Evolutionary conservation across 2,797 vertebrate genomes (phyloP), one percentile per base, ranked within the genome.

Genomic region (Sebastes vulpes): DNA sequence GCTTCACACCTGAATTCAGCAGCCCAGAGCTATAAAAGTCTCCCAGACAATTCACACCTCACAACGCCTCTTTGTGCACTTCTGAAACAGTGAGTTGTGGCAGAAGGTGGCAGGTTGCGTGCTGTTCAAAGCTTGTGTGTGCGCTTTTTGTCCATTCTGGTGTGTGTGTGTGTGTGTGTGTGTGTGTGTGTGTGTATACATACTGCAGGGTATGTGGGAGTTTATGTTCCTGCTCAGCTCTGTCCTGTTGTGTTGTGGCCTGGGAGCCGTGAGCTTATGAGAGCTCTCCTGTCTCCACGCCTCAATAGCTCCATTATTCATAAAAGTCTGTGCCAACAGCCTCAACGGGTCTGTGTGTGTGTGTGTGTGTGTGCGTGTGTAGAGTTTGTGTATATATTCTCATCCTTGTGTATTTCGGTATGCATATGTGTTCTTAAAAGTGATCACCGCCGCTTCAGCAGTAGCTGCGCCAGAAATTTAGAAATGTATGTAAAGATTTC

Each of bases 221-320:
- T 85, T 79, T 81, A 77, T 83, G 88, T 84, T 84, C 75, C 72
- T 70, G 79, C 75, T 85, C 63, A 82, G 83, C 81, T 86, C 77
- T 60, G 80, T 86, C 75, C 82, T 87, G 85, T 92, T 88, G 77
- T 86, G 84, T 89, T 89, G 86, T 85, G 85, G 73, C 82, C 87
- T 87, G 82, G 70, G 79, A 89, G 85, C 81, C 38, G 31, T 81
- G 73, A 87, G 86, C 81, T 87, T 81, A 93, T 91, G 87, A 93
- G 85, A 90, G 92, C 85, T 87, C 83, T 86, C 72, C 90, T 91
- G 87, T 93, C 81, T 91, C 76, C 69, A 81, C 9, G 89, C 88
- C 75, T 94, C 90, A 93, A 86, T 87, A 85, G 87, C 68, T 90
- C 90, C 77, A 94, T 94, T 94, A 93, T 95, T 94, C 88, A 90